Base-by-base conservation (phyloP, 35 echinoderm and acorn worm genomes). In the Patiria miniata region DNA sequence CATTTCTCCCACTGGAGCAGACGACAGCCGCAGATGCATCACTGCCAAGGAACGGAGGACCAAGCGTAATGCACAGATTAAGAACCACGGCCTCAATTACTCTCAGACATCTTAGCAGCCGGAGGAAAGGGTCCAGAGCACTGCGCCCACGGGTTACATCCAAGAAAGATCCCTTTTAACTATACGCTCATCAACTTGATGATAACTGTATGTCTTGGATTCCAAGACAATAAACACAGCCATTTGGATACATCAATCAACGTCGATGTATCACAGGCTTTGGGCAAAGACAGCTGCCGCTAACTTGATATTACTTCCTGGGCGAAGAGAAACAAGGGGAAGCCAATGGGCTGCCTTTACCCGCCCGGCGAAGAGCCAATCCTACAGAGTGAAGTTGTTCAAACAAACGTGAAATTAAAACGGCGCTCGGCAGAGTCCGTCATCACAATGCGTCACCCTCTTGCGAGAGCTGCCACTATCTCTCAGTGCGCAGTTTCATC, bases 371-470 rank as follows among this genome's bases (percentile, higher is more conserved):
- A 26, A 34, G 65, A 73, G 65, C 65, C 42, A 73, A 73, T 73
- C 21, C 14, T 32, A 73, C 34, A 73, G 34, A 73, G 65, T 73
- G 65, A 73, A 22, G 65, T 73, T 73, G 65, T 73, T 73, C 65
- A 73, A 73, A 73, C 65, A 73, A 30, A 30, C 19, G 65, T 14
- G 14, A 73, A 73, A 73, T 28, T 73, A 28, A 73, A 73, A 73
- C 26, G 34, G 14, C 61, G 12, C 65, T 30, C 10, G 65, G 65
- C 23, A 23, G 65, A 73, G 34, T 73, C 65, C 34, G 34, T 73
- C 65, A 73, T 73, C 65, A 30, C 65, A 73, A 73, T 30, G 65
- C 65, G 65, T 73, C 65, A 73, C 65, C n/a, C 65, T 73, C 65
- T 34, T 23, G 65, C 65, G 34, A 73, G 29, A 60, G 26, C 65